phyloP scores from a whole-genome alignment of 1,140 invertebrate species.

The Chelonus insularis region DNA sequence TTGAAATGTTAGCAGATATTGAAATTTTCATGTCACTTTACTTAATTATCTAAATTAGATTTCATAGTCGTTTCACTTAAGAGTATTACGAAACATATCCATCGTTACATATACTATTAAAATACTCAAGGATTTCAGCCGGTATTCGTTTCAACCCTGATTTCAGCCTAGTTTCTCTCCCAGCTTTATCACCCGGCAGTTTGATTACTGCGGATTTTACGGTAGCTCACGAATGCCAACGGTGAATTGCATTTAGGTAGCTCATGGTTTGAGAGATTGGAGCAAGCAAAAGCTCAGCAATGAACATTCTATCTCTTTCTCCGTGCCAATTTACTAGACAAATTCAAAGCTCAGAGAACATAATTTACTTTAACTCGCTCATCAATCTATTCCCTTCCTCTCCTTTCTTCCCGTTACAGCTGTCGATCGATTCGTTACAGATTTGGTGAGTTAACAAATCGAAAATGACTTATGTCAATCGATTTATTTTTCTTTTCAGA shows the following conservation, averaged over 20 bases:
- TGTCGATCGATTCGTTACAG: conserved; percentile 5
- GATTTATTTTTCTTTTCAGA: not conserved
- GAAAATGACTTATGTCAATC: not conserved
- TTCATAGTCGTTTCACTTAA: no score
- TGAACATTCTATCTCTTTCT: no score
- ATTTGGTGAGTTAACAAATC: conserved; percentile 1
- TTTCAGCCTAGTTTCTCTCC: not conserved
- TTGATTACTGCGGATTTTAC: conserved; percentile 40
- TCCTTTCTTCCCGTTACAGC: not conserved
- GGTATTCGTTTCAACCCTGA: not conserved
- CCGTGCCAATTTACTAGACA: conserved; percentile 9
- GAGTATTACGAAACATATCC: no score
- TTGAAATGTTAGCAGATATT: no score
- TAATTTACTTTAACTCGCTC: conserved; percentile 3
- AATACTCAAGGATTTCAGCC: no score
- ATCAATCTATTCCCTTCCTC: conserved; percentile 12
- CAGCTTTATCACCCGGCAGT: not conserved
- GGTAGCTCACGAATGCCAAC: conserved; percentile 31
- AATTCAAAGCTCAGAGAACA: not conserved
- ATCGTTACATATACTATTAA: no score
- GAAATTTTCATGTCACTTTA: no score
- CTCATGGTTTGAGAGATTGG: conserved; percentile 18
- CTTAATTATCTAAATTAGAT: no score
- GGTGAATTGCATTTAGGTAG: conserved; percentile 35
- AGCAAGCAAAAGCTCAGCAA: conserved; percentile 1